These are phyloP conservation scores for Aphrocallistes beatrix DNA, from an alignment of 37 sponge, comb jelly and placozoan genomes.

Conservation along the genomic window DNA sequence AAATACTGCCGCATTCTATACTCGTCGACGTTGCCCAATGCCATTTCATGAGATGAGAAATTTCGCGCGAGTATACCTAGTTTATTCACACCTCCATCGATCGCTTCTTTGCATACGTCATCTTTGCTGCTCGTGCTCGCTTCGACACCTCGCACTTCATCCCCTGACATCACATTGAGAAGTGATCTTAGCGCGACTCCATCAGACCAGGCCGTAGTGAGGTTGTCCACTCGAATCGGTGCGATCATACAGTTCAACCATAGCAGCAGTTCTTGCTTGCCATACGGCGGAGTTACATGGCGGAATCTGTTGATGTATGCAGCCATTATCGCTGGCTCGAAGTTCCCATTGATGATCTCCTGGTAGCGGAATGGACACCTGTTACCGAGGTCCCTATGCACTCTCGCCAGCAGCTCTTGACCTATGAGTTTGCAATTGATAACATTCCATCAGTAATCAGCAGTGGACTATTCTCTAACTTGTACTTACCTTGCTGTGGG, in stretches of 20 bases:
- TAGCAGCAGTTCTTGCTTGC: not conserved
- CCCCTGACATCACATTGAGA: not conserved
- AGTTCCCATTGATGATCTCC: not conserved
- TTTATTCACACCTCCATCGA: not conserved
- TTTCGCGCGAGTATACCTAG: not conserved
- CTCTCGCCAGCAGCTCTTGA: not conserved
- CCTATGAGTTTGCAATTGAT: too few species aligned
- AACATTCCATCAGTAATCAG: too few species aligned
- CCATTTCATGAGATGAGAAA: not conserved
- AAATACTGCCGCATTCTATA: not conserved
- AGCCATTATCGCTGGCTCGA: not conserved
- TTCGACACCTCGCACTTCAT: too few species aligned
- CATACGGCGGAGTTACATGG: not conserved
- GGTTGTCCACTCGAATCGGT: not conserved
- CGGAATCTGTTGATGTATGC: not conserved
- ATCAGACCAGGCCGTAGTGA: not conserved
- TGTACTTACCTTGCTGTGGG: not conserved
- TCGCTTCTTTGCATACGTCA: not conserved
- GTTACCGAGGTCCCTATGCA: not conserved
- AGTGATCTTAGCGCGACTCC: not conserved
- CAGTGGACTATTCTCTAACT: too few species aligned
- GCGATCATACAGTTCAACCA: slow-evolving; percentile 4
- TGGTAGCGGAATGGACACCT: not conserved
- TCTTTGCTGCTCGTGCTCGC: not conserved
- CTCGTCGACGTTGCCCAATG: slow-evolving; percentile 7